Evolutionary conservation across 2,888 invertebrate genomes (phyloP).

Genomic region (Pachliopta kotzebuea): DNA sequence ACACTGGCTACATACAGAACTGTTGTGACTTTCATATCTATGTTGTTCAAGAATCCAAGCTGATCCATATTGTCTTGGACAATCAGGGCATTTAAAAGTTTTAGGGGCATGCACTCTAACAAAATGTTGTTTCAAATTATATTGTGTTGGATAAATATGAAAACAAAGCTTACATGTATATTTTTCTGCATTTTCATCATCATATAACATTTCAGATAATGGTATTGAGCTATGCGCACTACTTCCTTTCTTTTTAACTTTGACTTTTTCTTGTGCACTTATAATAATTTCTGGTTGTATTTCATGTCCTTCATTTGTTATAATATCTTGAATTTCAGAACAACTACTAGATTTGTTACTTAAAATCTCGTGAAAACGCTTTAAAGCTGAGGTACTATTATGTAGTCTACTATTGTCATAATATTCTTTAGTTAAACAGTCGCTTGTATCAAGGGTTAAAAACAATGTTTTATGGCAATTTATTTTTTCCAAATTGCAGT

Average conservation of each 20-base stretch:
- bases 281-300: neutral
- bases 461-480: neutral
- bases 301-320: neutral
- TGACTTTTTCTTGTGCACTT: neutral
- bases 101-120: constrained; percentile 8
- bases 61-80: constrained; percentile 6
- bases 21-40: constrained; percentile 11
- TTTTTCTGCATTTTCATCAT: neutral
- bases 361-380: neutral
- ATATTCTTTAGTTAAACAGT: constrained; percentile 1
- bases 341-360: neutral
- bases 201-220: constrained; percentile 1
- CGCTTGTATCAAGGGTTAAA: neutral
- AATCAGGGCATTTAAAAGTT: constrained; percentile 8
- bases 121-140: constrained; percentile 10
- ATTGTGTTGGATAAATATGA: constrained; percentile 2
- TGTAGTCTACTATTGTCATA: neutral
- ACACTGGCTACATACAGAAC: constrained; percentile 3
- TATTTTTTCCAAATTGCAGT: neutral
- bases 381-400: neutral
- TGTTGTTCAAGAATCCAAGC: constrained; percentile 8
- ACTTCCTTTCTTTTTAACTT: neutral
- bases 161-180: constrained; percentile 13
- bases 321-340: neutral
- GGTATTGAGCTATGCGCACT: neutral